Conservation (phyloP, 2,797 vertebrate genomes). For the Helostoma temminkii region DNA sequence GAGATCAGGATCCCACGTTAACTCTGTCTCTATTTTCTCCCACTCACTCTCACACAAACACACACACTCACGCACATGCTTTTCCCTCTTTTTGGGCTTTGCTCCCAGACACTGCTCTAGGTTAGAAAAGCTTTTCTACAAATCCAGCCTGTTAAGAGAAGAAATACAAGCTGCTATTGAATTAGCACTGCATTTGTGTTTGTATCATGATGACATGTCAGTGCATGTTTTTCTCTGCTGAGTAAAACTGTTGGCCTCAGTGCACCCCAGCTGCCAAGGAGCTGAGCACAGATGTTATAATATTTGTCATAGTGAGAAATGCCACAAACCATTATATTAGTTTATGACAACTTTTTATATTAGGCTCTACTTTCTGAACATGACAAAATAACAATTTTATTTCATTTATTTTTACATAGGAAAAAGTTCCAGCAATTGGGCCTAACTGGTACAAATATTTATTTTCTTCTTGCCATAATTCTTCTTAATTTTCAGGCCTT, state of each 20-base stretch:
- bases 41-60: slow-evolving; percentile 6
- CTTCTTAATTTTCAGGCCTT: neutral
- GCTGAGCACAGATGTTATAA: slow-evolving; percentile 32
- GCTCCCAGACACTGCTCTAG: slow-evolving; percentile 49
- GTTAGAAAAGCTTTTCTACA: slow-evolving; percentile 55
- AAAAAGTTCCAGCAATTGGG: neutral
- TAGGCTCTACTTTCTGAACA: neutral
- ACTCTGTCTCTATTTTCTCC: slow-evolving; percentile 36
- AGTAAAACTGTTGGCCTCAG: slow-evolving; percentile 52
- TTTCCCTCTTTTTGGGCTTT: slow-evolving; percentile 45
- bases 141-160: slow-evolving; percentile 70
- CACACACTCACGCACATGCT: slow-evolving; percentile 27
- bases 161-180: slow-evolving; percentile 71
- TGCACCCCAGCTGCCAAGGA: slow-evolving; percentile 48
- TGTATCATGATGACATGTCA: slow-evolving; percentile 56
- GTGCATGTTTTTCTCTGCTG: slow-evolving; percentile 55
- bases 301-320: slow-evolving; percentile 38
- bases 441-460: slow-evolving; percentile 21
- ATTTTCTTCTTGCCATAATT: slow-evolving; percentile 16
- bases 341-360: neutral
- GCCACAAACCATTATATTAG: slow-evolving; percentile 6
- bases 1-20: slow-evolving; percentile 71
- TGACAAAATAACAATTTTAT: neutral
- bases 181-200: slow-evolving; percentile 61
- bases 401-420: neutral